Base-by-base conservation (phyloP, 2,888 invertebrate species). In the Drosophila formosana region DNA sequence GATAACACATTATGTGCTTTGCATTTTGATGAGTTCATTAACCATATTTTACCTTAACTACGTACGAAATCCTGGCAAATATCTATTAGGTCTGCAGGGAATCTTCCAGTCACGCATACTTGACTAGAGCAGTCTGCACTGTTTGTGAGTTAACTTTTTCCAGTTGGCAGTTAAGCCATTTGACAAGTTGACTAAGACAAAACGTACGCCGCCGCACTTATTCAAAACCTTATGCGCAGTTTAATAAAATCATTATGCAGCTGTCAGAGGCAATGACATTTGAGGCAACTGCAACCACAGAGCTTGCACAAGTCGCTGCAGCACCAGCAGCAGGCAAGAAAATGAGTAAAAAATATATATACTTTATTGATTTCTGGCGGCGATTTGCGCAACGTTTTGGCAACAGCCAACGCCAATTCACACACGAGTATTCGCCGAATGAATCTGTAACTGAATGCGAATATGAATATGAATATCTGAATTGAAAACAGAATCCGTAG, bases 231-330 rank as follows among this genome's bases (percentile, higher is more conserved):
- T 81, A 67, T 66, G 82, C 71, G 82, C 84, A 79, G 83, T 86
- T 79, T 79, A 86, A 86, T 83, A 83, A 75, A 81, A 83, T 86
- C 86, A 83, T 83, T 79, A 83, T 86, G 86, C 83, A 79, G 69
- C 70, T 77, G 86, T 83, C 86, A 79, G 53, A 83, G 69, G 67
- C 67, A 73, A 86, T 81, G 83, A 75, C 81, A 83, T 72, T 77
- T 72, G 73, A 76, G 79, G 73, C 76, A 71, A 78, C 78, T 68
- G 51, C 61, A 41, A 51, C 77, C 47, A 75, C 47, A 55, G n/a
- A 50, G 50, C 67, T 75, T 75, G 76, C 73, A 66, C 70, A 79
- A 73, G 72, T 51, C 6, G 46, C 55, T 26, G 70, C 18, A 18
- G 18, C 18, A 18, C 8, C 55, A 25, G 71, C 23, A 43, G 60